phyloP scores from a whole-genome alignment of 2,888 invertebrate genomes.

The Brassicogethes aeneus region DNA sequence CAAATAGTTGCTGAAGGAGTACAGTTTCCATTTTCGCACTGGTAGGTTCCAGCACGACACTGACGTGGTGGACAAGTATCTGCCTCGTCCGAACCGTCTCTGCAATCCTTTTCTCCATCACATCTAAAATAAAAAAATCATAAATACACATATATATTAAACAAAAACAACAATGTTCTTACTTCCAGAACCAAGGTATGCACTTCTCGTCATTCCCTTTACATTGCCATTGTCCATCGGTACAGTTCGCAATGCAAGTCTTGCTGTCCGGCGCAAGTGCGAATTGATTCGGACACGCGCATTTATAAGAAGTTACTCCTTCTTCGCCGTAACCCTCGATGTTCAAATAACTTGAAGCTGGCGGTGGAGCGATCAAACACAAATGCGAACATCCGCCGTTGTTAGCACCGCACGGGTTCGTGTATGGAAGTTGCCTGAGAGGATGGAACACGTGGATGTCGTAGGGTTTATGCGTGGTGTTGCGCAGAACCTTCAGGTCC shows the following conservation, averaged over 20 bases:
- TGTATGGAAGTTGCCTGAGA: slow-evolving; percentile 76
- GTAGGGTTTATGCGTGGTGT: slow-evolving; percentile 91
- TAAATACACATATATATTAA: too few species aligned
- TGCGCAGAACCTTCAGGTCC: slow-evolving; percentile 64
- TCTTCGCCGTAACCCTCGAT: slow-evolving; percentile 74
- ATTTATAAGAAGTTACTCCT: slow-evolving; percentile 63
- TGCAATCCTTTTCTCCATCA: slow-evolving; percentile 89
- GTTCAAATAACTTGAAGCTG: slow-evolving; percentile 64
- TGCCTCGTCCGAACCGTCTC: slow-evolving; percentile 87
- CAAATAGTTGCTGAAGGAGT: slow-evolving; percentile 89
- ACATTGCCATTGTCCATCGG: slow-evolving; percentile 75
- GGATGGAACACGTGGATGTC: slow-evolving; percentile 91
- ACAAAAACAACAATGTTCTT: slow-evolving; percentile 29
- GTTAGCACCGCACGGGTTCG: slow-evolving; percentile 83
- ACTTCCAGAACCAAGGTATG: slow-evolving; percentile 73
- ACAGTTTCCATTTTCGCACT: slow-evolving; percentile 87
- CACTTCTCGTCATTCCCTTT: slow-evolving; percentile 61
- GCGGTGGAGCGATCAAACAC: slow-evolving; percentile 81
- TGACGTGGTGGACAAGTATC: slow-evolving; percentile 72
- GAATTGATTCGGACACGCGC: slow-evolving; percentile 95
- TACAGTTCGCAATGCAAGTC: slow-evolving; percentile 92
- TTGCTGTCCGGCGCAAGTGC: slow-evolving; percentile 69
- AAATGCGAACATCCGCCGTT: slow-evolving; percentile 96
- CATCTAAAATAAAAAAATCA: slow-evolving; percentile 43
- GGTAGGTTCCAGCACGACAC: slow-evolving; percentile 87